Evolutionary conservation across 1,140 invertebrate genomes (phyloP).

Genomic region (Dreissena polymorpha): DNA sequence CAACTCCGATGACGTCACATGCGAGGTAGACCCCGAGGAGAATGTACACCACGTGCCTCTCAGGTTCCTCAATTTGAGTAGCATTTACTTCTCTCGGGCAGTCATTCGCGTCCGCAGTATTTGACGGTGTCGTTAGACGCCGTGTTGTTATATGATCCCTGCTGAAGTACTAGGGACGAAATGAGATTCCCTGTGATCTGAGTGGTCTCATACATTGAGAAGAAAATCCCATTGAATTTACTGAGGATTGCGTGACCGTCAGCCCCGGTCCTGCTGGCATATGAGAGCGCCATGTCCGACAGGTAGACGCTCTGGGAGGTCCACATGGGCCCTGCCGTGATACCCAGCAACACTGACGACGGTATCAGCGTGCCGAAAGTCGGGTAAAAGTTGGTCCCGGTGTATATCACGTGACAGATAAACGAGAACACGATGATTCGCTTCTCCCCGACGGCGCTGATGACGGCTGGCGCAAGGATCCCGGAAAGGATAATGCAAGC

Average conservation of each 20-base stretch:
- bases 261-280: constrained; percentile 22
- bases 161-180: constrained; percentile 60
- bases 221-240: constrained; percentile 68
- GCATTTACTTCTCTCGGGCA: constrained; percentile 51
- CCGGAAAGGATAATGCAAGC: constrained; percentile 59
- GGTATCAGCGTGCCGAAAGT: constrained; percentile 67
- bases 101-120: constrained; percentile 55
- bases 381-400: constrained; percentile 79
- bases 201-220: constrained; percentile 61
- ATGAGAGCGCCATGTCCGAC: constrained; percentile 35
- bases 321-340: constrained; percentile 66
- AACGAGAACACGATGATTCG: constrained; percentile 55
- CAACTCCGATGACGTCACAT: constrained; percentile 63
- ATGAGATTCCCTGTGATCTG: constrained; percentile 67
- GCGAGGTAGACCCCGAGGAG: constrained; percentile 66
- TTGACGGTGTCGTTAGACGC: constrained; percentile 13
- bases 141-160: constrained; percentile 39
- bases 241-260: constrained; percentile 56
- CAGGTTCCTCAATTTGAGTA: constrained; percentile 55
- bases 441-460: constrained; percentile 66
- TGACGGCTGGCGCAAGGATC: constrained; percentile 64
- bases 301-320: constrained; percentile 66
- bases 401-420: constrained; percentile 65
- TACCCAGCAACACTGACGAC: constrained; percentile 63
- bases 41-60: constrained; percentile 62